Percentiles rank a stretch among this genome's conserved stretches.
These are phyloP conservation scores for Channa maculata DNA, from an alignment of 2,113 vertebrate genomes.

Conservation along the genomic window DNA sequence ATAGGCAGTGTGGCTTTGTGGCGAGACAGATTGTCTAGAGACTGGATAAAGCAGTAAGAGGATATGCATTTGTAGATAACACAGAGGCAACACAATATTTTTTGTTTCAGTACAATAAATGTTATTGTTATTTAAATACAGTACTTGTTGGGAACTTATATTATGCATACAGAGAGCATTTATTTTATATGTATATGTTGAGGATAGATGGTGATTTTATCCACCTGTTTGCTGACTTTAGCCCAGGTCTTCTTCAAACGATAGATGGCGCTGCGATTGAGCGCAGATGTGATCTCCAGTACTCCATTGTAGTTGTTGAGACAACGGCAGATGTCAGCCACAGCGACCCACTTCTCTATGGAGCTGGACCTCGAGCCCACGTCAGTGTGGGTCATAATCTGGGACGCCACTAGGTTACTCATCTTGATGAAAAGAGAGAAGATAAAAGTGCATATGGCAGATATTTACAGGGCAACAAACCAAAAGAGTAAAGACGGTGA, in stretches of 20 bases:
- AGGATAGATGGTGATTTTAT: neutral
- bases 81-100: too few species aligned
- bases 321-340: conserved; percentile 97
- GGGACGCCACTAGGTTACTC: conserved; percentile 98
- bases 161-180: neutral
- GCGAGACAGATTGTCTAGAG: conserved; percentile 34
- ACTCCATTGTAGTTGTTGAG: conserved; percentile 98
- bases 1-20: neutral
- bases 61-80: too few species aligned
- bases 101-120: too few species aligned
- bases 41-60: neutral
- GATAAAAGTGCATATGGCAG: neutral
- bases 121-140: neutral
- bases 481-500: neutral
- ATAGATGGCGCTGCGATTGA: conserved; percentile 98
- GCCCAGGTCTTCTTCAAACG: conserved; percentile 98
- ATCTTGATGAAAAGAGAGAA: conserved; percentile 83
- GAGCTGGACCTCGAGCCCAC: conserved; percentile 91
- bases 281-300: conserved; percentile 97
- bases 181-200: neutral
- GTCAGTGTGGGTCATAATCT: conserved; percentile 96
- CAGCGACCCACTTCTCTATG: conserved; percentile 98
- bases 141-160: neutral
- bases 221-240: conserved; percentile 96
- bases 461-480: neutral